These are phyloP conservation scores for Aethes cnicana DNA, from an alignment of 2,888 invertebrate species.

Conservation along the genomic window DNA sequence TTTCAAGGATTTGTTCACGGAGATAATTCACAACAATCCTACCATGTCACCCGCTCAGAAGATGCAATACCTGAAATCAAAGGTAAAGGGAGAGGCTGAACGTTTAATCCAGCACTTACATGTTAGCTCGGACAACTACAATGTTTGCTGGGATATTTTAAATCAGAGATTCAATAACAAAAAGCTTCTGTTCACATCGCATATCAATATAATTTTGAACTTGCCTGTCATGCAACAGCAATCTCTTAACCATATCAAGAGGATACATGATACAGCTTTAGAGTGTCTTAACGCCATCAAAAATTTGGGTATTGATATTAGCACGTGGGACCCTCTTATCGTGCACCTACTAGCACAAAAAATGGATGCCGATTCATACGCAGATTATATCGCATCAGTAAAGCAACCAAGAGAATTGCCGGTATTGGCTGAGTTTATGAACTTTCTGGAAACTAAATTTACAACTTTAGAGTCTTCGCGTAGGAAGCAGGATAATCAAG, in stretches of 20 bases:
- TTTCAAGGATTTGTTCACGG: constrained; percentile 35
- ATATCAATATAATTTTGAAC: constrained; percentile 32
- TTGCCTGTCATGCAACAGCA: constrained; percentile 31
- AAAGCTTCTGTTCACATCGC: constrained; percentile 28
- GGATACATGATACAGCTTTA: constrained; percentile 30
- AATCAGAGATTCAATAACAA: constrained; percentile 36
- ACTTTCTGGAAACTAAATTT: constrained; percentile 35
- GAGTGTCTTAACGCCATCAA: constrained; percentile 37
- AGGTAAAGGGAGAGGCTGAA: constrained; percentile 31
- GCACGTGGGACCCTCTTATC: constrained; percentile 33
- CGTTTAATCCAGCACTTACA: constrained; percentile 35
- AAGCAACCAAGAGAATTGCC: constrained; percentile 30
- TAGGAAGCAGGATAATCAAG: too few species aligned
- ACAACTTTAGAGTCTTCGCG: constrained; percentile 31
- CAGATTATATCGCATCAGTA: neutral
- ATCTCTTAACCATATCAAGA: constrained; percentile 28
- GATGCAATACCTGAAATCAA: constrained; percentile 28
- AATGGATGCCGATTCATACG: neutral
- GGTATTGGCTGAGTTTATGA: constrained; percentile 28
- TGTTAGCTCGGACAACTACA: constrained; percentile 33
- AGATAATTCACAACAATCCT: too few species aligned
- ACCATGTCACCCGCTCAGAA: too few species aligned
- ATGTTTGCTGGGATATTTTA: constrained; percentile 36
- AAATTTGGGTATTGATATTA: constrained; percentile 31
- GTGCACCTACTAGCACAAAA: neutral